These are phyloP conservation scores for Conistra vaccinii DNA, from an alignment of 2,888 invertebrate species.

Conservation along the genomic window DNA sequence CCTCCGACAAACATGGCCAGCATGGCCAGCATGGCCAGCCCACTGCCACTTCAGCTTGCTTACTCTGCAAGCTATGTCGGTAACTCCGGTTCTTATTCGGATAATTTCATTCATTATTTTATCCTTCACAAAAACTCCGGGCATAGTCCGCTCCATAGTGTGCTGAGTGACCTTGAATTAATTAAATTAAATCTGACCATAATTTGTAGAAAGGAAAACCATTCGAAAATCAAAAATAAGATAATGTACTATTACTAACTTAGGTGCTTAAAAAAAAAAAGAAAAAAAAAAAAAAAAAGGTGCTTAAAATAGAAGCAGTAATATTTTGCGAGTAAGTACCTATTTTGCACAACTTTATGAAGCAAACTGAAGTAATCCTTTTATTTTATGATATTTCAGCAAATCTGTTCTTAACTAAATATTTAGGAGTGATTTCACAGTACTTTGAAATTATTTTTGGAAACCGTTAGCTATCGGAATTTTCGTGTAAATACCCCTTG, in stretches of 20 bases:
- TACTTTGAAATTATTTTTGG: background rate
- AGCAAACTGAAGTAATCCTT: conserved; percentile 3
- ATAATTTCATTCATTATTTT: no score
- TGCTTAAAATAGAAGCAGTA: conserved; percentile 15
- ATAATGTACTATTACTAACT: no score
- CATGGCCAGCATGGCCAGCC: no score
- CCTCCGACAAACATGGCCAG: no score
- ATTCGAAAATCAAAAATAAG: background rate
- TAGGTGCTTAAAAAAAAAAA: background rate
- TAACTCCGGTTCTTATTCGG: no score
- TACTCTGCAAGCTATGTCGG: no score
- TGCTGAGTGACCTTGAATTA: background rate
- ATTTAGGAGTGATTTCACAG: background rate
- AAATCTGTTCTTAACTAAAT: conserved; percentile 9
- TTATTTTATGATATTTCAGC: conserved; percentile 2
- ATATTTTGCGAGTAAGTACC: background rate
- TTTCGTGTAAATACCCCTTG: background rate
- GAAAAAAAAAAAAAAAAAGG: no score
- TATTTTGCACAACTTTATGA: background rate
- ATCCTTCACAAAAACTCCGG: no score
- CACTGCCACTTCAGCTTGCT: no score
- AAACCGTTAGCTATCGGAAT: background rate
- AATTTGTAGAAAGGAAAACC: background rate
- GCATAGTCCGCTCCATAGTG: no score
- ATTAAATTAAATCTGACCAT: background rate